Base-by-base conservation (phyloP, 2,113 vertebrate species). In the Stigmatopora argus region DNA sequence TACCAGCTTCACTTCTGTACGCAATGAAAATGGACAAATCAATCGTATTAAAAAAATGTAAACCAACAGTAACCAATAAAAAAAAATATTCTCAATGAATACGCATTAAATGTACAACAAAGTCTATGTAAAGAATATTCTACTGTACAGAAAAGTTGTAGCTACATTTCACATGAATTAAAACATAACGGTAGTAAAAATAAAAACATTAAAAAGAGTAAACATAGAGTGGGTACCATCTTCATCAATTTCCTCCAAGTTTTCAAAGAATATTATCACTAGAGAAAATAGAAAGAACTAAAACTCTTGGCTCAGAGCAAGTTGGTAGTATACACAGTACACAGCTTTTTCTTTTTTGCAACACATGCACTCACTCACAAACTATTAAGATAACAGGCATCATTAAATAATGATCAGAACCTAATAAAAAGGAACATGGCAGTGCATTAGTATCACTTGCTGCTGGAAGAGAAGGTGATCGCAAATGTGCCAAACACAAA, bases 261-360 rank as follows among this genome's bases (percentile, higher is more conserved):
- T 45, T 23, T 41, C 41, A 14, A 21, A 45, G 21, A 7, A 45
- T 45, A 14, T 44, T 6, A 44, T 21, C 14, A 23, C n/a, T 21
- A 41, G 18, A 46, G 19, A 61, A 61, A 61, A 61, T 23, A 44
- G 21, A 56, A 56, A 56, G 15, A 13, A 15, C 15, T 21, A 61
- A 44, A 44, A 61, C 58, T 61, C 58, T 60, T 60, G 12, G 44
- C 38, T 45, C 21, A 44, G 58, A 41, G 41, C 13, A 21, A 45
- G 59, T 61, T 44, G 31, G 71, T 67, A 66, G 73, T 76, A 83
- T 77, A 77, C 62, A 83, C 65, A 78, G 72, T 78, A 82, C 71
- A 72, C 77, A 71, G 49, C 66, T 31, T 72, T 72, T 62, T 64
- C 60, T 66, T 31, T 70, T 38, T 31, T 66, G 34, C 47, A 51